These are phyloP conservation scores for Characodon lateralis DNA, from an alignment of 2,797 vertebrate species.

Conservation along the genomic window DNA sequence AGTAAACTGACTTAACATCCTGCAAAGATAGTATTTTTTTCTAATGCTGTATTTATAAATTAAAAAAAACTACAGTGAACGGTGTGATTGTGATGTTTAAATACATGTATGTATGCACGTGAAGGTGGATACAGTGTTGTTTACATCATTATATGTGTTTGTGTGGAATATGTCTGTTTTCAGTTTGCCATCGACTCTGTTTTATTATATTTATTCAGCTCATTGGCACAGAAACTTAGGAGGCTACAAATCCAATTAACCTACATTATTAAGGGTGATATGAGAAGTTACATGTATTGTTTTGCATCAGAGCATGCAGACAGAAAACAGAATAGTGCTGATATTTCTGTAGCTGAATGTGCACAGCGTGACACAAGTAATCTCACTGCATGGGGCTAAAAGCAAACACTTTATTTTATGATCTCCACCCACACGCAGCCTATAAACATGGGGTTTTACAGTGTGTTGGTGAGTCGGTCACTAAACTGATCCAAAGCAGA, in stretches of 20 bases:
- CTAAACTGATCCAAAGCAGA: conserved; percentile 8
- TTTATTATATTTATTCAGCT: conserved; percentile 30
- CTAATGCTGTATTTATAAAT: too few species aligned
- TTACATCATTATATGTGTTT: not conserved
- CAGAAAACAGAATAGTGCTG: conserved; percentile 2
- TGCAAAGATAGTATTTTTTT: not conserved
- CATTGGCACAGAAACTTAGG: conserved; percentile 22
- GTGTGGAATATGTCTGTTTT: not conserved
- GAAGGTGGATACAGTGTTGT: not conserved
- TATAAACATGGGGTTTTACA: conserved; percentile 19
- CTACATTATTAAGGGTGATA: conserved; percentile 14
- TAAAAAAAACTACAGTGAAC: too few species aligned
- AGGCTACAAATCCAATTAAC: conserved; percentile 49
- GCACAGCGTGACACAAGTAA: conserved; percentile 18
- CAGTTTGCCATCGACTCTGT: conserved; percentile 8
- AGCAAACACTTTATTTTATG: not conserved
- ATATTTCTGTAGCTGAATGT: conserved; percentile 3
- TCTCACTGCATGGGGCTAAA: conserved; percentile 1
- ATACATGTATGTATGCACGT: not conserved
- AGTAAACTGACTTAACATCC: not conserved
- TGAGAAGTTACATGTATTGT: conserved; percentile 3
- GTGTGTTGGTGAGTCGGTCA: not conserved
- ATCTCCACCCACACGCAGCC: conserved; percentile 7
- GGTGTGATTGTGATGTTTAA: not conserved
- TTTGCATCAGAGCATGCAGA: conserved; percentile 10